Conservation (phyloP, 2,888 invertebrate species). For the Tuta absoluta region DNA sequence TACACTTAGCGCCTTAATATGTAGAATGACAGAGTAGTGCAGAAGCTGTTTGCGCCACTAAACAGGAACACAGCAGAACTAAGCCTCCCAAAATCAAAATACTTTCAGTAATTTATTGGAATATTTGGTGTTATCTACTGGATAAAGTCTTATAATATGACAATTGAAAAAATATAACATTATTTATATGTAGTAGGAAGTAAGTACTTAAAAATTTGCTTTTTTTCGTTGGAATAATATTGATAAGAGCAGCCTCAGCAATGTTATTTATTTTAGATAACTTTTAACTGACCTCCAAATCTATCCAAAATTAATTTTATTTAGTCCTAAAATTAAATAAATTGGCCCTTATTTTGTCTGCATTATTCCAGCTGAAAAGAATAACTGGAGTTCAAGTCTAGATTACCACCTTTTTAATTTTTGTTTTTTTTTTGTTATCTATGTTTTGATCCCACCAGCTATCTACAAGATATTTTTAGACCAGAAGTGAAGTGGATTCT, state of each 20-base stretch:
- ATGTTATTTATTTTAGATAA: not conserved
- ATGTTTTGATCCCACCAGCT: not conserved
- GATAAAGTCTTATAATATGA: too few species aligned
- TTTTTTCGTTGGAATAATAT: too few species aligned
- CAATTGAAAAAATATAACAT: too few species aligned
- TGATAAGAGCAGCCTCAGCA: not conserved
- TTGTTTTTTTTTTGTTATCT: conserved; percentile 7
- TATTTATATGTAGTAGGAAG: too few species aligned
- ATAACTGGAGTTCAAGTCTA: conserved; percentile 15
- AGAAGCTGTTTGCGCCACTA: too few species aligned
- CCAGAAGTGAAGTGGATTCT: not conserved
- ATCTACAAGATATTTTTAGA: not conserved
- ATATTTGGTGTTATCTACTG: too few species aligned
- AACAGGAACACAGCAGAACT: too few species aligned
- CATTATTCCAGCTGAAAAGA: not conserved
- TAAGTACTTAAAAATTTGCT: too few species aligned
- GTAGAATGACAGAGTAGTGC: too few species aligned
- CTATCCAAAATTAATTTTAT: not conserved
- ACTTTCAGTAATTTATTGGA: too few species aligned
- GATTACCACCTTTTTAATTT: conserved; percentile 27
- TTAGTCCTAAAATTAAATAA: not conserved
- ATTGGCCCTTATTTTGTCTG: not conserved
- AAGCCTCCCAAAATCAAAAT: too few species aligned
- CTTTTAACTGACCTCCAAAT: not conserved
- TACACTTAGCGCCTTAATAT: too few species aligned